phyloP scores from a whole-genome alignment of 2,888 invertebrate genomes.

The Campoplex capitator region DNA sequence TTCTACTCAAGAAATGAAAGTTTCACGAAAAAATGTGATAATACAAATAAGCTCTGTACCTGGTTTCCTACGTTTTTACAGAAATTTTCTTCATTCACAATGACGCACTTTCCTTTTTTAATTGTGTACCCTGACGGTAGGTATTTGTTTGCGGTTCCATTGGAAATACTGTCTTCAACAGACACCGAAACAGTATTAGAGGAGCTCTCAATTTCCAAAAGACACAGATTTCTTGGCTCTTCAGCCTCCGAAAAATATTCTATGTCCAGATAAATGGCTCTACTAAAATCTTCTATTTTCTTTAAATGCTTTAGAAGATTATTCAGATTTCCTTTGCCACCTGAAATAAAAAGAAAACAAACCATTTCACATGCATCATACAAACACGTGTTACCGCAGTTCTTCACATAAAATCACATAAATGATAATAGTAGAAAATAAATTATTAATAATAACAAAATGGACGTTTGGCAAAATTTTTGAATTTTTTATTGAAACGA shows the following conservation, averaged over 20 bases:
- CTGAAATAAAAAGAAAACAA: conserved; percentile 40
- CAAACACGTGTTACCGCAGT: not conserved
- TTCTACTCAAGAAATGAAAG: not conserved
- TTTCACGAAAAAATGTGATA: not conserved
- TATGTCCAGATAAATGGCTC: conserved; percentile 69
- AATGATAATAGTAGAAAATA: too few species aligned
- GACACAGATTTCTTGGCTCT: not conserved
- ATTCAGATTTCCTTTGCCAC: conserved; percentile 59
- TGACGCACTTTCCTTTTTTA: conserved; percentile 81
- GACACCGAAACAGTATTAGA: not conserved
- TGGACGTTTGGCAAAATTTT: too few species aligned
- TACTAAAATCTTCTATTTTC: conserved; percentile 55
- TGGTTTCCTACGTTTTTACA: not conserved
- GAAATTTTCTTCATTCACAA: conserved; percentile 82
- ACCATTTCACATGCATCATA: not conserved
- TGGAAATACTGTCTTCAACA: not conserved
- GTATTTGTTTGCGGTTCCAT: not conserved
- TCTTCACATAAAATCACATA: not conserved
- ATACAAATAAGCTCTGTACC: not conserved
- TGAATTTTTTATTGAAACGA: too few species aligned
- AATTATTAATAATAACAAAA: too few species aligned
- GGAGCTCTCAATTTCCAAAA: not conserved
- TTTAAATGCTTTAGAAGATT: conserved; percentile 72
- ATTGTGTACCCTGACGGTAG: conserved; percentile 45
- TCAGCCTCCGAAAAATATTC: conserved; percentile 42